Percentiles rank a stretch among this genome's conserved stretches.
phyloP scores from a whole-genome alignment of 2,888 invertebrate species.

The Folsomia candida region DNA sequence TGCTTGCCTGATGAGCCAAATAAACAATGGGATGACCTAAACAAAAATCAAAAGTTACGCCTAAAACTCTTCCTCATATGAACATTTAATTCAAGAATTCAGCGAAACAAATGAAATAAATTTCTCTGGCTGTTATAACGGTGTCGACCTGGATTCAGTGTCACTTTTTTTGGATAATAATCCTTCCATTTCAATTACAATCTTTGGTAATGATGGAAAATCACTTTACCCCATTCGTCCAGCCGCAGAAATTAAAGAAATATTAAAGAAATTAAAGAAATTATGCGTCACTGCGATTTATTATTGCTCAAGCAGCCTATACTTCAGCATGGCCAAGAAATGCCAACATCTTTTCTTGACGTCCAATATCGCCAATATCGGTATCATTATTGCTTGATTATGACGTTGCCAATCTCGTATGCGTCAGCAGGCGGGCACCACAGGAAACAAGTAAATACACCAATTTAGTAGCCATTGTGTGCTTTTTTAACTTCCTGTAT shows the following conservation, averaged over 20 bases:
- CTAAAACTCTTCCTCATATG: not conserved
- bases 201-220: not conserved
- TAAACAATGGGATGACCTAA: not conserved
- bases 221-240: not conserved
- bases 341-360: not conserved
- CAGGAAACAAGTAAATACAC: not conserved
- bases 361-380: too few species aligned
- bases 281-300: not conserved
- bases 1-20: not conserved
- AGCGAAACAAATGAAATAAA: not conserved
- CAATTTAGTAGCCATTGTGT: not conserved
- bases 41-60: not conserved
- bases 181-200: not conserved
- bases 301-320: not conserved
- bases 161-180: not conserved
- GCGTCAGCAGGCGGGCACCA: too few species aligned
- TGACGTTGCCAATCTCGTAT: too few species aligned
- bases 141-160: not conserved
- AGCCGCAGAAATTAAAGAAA: not conserved
- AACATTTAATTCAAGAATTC: not conserved
- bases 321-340: too few species aligned
- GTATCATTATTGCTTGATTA: too few species aligned
- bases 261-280: too few species aligned
- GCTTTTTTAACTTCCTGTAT: too few species aligned
- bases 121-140: not conserved